Evolutionary conservation across 2,888 invertebrate species (phyloP), one percentile per base, ranked within the genome.

Genomic region (Platycheirus albimanus): DNA sequence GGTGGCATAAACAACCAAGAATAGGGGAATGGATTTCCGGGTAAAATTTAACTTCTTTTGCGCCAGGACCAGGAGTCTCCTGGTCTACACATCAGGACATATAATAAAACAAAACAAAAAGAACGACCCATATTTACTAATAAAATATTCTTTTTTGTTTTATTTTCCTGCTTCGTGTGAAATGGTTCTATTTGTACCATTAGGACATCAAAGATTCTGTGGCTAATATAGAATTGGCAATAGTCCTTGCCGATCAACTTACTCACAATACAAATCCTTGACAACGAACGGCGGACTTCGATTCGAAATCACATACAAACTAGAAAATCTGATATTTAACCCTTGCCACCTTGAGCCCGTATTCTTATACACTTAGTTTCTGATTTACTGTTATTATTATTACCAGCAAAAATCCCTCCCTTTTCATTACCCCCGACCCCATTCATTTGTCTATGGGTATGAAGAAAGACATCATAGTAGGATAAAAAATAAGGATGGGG

Each of bases 141-240:
- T 13, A 56, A 20, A 58, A 41, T n/a, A n/a, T 41, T 30, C 28
- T 63, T 52, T 43, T 38, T 71, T 71, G 20, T 52, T 63, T 38
- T 67, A 58, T 43, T 49, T 49, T 56, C 72, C 56, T 58, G 43
- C 47, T 72, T 67, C 58, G 72, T 83, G 83, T 83, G 78, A 83
- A 83, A 83, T 83, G 83, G 83, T 83, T 83, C 64, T 67, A 83
- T 83, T 83, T 83, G 83, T 83, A 69, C 83, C 77, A 78, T 83
- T 77, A 67, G 83, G 64, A 69, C 83, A 74, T 83, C 83, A 77
- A 72, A 77, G 69, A 72, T 72, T 56, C 13, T 83, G 83, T 52
- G 78, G 83, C 67, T 58, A 15, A 54, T 78, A 78, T 64, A 56
- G 58, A 83, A 83, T 83, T 83, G 83, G 83, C 83, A 63, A 78